Base-by-base conservation (phyloP, 2,113 vertebrate genomes). In the Glareola pratincola region DNA sequence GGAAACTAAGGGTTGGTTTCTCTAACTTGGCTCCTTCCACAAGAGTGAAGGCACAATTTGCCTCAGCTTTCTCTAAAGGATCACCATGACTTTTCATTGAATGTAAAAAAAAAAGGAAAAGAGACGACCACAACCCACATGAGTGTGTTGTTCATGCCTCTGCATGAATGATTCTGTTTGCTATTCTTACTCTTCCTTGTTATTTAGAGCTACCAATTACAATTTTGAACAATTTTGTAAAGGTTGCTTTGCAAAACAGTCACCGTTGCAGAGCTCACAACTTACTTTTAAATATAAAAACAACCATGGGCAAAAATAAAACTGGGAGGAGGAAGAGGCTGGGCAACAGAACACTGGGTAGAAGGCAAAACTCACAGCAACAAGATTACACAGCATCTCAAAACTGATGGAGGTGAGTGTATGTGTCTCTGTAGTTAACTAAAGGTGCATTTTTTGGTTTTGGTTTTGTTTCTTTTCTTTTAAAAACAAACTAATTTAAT, bases 251-350 rank as follows among this genome's bases (percentile, higher is more conserved):
- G 19, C 34, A 45, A 57, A 89, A 74, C 5, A 24, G 48, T 45
- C 59, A 66, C 47, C 3, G 77, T 48, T n/a, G 14, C 26, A 77
- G 27, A 77, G 22, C 6, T 43, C 36, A 48, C 14, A 80, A 41
- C 39, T 77, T 27, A 43, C 48, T 53, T 73, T 79, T 64, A 79
- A 37, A 8, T 39, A 72, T 24, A 21, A 87, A 9, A 83, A 41
- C n/a, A 88, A 57, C 21, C 34, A 24, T 0, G 2, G 22, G 21
- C 12, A 62, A 82, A 74, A 85, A 62, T 29, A 77, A 82, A 85
- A 80, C 51, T 0, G 0, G 5, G 21, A 69, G n/a, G 22, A 71
- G 63, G 29, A 62, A 34, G 24, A 83, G 27, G 37, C 1, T 0
- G 41, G 37, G n/a, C 19, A 73, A 73, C 13, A 57, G 53, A 76